These are phyloP conservation scores for Melitaea athalia DNA, from an alignment of 2,888 invertebrate genomes.

Conservation along the genomic window DNA sequence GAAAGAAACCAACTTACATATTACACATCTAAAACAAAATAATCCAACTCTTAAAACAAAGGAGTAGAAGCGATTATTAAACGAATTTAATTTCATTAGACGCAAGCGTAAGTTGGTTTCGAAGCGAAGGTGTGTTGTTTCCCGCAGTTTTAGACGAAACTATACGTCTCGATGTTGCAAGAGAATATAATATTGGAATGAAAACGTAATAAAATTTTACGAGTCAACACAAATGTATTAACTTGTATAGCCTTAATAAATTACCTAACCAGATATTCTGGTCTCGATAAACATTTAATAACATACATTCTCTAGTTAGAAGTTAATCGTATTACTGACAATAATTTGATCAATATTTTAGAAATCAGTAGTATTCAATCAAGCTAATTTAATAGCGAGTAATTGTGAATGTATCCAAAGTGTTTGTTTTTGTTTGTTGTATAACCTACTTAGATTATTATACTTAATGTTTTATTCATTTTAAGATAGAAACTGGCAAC, in stretches of 20 bases:
- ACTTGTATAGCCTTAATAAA: slow-evolving; percentile 29
- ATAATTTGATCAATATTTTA: too few relatives aligned
- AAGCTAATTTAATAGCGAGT: too few relatives aligned
- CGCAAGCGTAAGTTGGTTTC: neutral
- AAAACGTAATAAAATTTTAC: slow-evolving; percentile 43
- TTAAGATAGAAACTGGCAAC: too few relatives aligned
- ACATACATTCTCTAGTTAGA: neutral
- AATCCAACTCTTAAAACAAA: neutral
- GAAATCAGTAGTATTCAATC: too few relatives aligned
- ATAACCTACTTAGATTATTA: too few relatives aligned
- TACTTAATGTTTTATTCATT: too few relatives aligned
- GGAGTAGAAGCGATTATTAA: slow-evolving; percentile 1
- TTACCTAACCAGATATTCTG: slow-evolving; percentile 18
- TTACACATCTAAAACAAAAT: neutral
- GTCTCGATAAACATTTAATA: slow-evolving; percentile 16
- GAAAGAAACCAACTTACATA: slow-evolving; percentile 3
- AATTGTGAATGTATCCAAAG: too few relatives aligned
- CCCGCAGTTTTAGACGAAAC: slow-evolving; percentile 24
- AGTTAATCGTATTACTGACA: neutral
- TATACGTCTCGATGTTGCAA: slow-evolving; percentile 32
- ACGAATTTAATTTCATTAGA: neutral
- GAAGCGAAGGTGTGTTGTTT: slow-evolving; percentile 11
- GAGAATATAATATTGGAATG: slow-evolving; percentile 38
- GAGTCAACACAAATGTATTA: slow-evolving; percentile 42
- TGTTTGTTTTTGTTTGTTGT: too few relatives aligned